phyloP scores from a whole-genome alignment of 2,888 invertebrate species.

The Ypsolopha sequella region DNA sequence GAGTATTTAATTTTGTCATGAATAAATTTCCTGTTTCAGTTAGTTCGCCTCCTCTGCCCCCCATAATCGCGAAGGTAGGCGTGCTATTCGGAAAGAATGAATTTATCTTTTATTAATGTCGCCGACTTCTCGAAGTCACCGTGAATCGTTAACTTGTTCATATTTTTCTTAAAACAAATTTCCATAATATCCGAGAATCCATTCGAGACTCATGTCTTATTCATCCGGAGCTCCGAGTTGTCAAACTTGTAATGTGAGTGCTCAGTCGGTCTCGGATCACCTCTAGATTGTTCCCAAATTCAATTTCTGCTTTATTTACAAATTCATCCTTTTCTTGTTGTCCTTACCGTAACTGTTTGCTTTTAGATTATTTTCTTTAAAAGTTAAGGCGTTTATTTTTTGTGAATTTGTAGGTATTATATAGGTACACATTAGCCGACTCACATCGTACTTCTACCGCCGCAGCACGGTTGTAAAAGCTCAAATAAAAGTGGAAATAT shows the following conservation, averaged over 20 bases:
- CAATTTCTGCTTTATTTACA: conserved; percentile 20
- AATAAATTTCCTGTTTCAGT: no score
- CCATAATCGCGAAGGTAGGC: no score
- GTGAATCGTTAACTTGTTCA: conserved; percentile 4
- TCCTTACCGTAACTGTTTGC: conserved; percentile 5
- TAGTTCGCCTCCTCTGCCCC: no score
- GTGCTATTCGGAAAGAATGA: no score
- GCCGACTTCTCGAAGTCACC: no score
- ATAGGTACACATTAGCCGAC: no score
- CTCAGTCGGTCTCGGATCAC: conserved; percentile 11
- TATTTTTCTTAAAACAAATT: conserved; percentile 15
- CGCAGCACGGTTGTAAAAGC: no score
- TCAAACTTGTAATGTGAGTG: conserved; percentile 11
- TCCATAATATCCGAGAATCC: conserved; percentile 15
- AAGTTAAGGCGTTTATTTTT: neutral
- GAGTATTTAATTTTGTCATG: no score
- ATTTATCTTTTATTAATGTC: no score
- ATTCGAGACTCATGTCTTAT: conserved; percentile 13
- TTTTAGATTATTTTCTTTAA: conserved; percentile 24
- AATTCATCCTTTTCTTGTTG: conserved; percentile 16
- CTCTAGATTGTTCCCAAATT: conserved; percentile 17
- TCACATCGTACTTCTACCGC: no score
- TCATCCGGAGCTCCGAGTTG: conserved; percentile 9
- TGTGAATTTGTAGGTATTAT: no score
- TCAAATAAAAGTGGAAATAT: no score